These are phyloP conservation scores for Tarsius wallacei DNA, from an alignment of 2,797 vertebrate genomes.

Conservation along the genomic window DNA sequence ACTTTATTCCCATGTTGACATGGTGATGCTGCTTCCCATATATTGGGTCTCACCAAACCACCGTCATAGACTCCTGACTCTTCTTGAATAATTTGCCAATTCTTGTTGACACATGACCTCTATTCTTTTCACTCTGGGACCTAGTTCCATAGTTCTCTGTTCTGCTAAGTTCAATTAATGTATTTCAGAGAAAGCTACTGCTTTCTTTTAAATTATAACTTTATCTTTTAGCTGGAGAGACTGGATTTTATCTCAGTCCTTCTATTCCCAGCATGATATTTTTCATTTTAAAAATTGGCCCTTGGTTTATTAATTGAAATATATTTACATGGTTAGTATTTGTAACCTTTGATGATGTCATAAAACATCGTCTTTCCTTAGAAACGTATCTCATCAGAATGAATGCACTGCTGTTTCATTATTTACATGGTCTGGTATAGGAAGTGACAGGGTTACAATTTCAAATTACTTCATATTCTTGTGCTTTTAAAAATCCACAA, in stretches of 20 bases:
- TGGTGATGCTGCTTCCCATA: neutral
- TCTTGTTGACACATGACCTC: neutral
- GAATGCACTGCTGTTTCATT: neutral
- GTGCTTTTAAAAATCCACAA: conserved; percentile 2
- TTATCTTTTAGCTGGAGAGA: neutral
- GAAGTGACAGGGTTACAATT: neutral
- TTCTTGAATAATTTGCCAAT: neutral
- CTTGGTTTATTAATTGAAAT: conserved; percentile 4
- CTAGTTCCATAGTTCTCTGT: neutral
- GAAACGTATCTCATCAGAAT: conserved; percentile 46
- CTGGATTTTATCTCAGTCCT: neutral
- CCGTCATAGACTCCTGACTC: neutral
- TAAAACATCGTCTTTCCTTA: neutral
- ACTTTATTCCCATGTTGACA: neutral
- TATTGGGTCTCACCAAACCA: neutral
- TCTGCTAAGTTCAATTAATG: neutral
- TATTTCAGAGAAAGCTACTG: neutral
- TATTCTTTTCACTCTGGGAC: neutral
- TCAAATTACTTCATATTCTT: neutral
- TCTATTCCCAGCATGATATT: neutral
- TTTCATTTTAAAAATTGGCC: neutral
- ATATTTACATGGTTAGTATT: conserved; percentile 2
- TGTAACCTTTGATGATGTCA: neutral
- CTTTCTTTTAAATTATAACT: neutral
- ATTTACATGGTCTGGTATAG: neutral